Conservation (phyloP, 1,140 invertebrate genomes). For the Saccostrea echinata region DNA sequence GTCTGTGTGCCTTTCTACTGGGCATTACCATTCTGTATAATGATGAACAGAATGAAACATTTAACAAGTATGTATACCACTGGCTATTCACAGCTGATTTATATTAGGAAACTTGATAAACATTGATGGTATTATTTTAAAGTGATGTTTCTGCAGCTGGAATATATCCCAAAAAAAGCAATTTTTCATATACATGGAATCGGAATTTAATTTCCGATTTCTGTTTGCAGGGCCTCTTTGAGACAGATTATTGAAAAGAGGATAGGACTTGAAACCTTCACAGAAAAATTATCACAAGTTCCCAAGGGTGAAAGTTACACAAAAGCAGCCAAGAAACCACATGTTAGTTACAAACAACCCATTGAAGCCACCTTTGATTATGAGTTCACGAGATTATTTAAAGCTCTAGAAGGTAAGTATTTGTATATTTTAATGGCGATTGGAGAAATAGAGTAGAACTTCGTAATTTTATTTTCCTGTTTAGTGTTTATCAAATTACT, state of each 20-base stretch:
- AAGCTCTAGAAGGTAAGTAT: constrained; percentile 80
- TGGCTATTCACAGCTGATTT: neutral
- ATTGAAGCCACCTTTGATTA: constrained; percentile 94
- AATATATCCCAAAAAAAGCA: neutral
- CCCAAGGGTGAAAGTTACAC: constrained; percentile 94
- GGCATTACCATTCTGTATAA: constrained; percentile 96
- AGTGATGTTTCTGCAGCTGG: neutral
- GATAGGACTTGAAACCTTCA: constrained; percentile 94
- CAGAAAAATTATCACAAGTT: constrained; percentile 92
- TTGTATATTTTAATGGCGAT: neutral
- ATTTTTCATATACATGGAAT: neutral
- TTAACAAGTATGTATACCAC: constrained; percentile 82
- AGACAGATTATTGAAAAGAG: constrained; percentile 93
- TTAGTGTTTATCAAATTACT: too few species aligned
- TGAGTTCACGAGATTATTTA: constrained; percentile 93
- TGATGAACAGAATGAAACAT: constrained; percentile 90
- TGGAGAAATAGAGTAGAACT: neutral
- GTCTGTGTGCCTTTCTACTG: constrained; percentile 95
- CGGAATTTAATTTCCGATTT: neutral
- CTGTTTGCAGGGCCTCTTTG: constrained; percentile 85
- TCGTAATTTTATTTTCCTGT: too few species aligned
- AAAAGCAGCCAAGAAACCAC: constrained; percentile 94
- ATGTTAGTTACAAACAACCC: constrained; percentile 88
- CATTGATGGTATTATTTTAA: neutral
- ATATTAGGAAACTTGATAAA: neutral